Percentiles rank a stretch among this genome's conserved stretches.
phyloP scores from a whole-genome alignment of 2,888 invertebrate genomes.

The Mimumesa dahlbomi region DNA sequence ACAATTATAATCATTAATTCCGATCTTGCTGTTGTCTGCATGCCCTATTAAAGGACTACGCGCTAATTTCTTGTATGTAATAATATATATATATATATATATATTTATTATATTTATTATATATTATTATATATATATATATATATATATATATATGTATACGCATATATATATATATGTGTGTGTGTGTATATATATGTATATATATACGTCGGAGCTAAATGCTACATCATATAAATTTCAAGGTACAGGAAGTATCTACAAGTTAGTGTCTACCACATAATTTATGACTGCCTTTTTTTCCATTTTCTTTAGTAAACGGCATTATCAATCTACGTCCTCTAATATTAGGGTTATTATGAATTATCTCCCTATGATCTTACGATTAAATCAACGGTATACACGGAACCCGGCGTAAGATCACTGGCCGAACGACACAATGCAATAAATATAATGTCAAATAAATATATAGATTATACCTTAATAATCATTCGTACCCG shows the following conservation, averaged over 20 bases:
- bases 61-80: slow-evolving; percentile 52
- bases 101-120: slow-evolving; percentile 17
- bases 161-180: slow-evolving; percentile 48
- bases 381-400: slow-evolving; percentile 66
- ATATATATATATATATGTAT: slow-evolving; percentile 39
- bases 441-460: slow-evolving; percentile 67
- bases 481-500: slow-evolving; percentile 61
- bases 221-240: slow-evolving; percentile 74
- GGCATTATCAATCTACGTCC: slow-evolving; percentile 48
- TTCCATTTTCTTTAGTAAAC: slow-evolving; percentile 26
- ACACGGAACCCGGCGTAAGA: slow-evolving; percentile 49
- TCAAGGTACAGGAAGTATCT: slow-evolving; percentile 79
- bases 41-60: slow-evolving; percentile 51
- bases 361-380: slow-evolving; percentile 64
- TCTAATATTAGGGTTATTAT: slow-evolving; percentile 63
- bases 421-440: slow-evolving; percentile 55
- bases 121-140: slow-evolving; percentile 41
- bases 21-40: slow-evolving; percentile 36
- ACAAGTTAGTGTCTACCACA: slow-evolving; percentile 72
- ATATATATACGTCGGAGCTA: slow-evolving; percentile 61
- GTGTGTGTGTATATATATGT: slow-evolving; percentile 38
- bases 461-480: slow-evolving; percentile 71
- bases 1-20: slow-evolving; percentile 24
- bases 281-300: slow-evolving; percentile 52
- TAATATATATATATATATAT: slow-evolving; percentile 50